Evolutionary conservation across 30 jellyfish, hydroid and myxozoan species (phyloP).

Genomic region (Phacellophora camtschatica): DNA sequence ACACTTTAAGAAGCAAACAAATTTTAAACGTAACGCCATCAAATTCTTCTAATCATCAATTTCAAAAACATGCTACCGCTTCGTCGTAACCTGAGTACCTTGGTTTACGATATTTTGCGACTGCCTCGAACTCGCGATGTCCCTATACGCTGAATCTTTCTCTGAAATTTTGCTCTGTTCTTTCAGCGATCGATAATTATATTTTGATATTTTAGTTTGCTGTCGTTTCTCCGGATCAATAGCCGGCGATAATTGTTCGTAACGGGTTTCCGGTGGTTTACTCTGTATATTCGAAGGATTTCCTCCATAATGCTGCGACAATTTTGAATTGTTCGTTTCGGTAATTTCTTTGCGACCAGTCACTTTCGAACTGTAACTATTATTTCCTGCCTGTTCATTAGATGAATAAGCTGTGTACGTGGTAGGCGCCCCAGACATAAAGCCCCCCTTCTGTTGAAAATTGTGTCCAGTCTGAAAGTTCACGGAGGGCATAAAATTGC

Average conservation of each 20-base stretch:
- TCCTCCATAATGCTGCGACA: constrained; percentile 7
- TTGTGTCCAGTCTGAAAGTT: constrained; percentile 65
- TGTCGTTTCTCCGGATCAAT: constrained; percentile 41
- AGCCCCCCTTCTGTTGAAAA: constrained; percentile 61
- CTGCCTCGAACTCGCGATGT: constrained; percentile 24
- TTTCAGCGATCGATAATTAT: constrained; percentile 1
- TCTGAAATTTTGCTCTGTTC: constrained; percentile 39
- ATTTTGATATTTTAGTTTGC: constrained; percentile 15
- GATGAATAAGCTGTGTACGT: constrained; percentile 16
- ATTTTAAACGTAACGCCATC: constrained; percentile 35
- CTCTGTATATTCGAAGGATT: neutral
- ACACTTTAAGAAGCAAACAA: constrained; percentile 57
- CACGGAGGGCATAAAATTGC: constrained; percentile 70
- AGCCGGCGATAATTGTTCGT: constrained; percentile 73
- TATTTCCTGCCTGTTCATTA: constrained; percentile 34
- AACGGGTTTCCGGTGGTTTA: constrained; percentile 6
- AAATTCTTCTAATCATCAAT: neutral
- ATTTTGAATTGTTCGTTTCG: constrained; percentile 19
- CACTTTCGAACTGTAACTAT: constrained; percentile 2
- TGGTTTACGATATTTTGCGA: constrained; percentile 43
- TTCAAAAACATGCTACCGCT: constrained; percentile 43
- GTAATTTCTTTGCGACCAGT: neutral
- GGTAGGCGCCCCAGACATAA: constrained; percentile 54
- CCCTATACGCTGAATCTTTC: constrained; percentile 59
- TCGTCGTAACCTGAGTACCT: constrained; percentile 47